phyloP scores from a whole-genome alignment of 2,113 vertebrate genomes.

The Prietella phreatophila region DNA sequence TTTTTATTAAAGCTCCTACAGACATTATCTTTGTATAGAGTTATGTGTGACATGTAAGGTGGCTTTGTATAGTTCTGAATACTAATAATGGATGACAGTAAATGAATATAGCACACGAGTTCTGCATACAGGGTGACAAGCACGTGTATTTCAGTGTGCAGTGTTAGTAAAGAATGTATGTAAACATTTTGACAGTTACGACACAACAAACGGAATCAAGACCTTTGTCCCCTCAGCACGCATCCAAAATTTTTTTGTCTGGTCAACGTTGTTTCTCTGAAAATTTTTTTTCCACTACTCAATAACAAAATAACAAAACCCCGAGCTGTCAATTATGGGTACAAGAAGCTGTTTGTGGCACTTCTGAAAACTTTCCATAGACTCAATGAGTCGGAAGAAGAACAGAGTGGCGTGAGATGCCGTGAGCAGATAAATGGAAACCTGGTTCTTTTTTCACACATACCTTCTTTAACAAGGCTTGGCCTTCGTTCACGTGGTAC shows the following conservation, averaged over 20 bases:
- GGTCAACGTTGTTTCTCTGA: conserved; percentile 11
- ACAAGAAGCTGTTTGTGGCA: conserved; percentile 28
- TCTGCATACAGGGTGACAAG: not conserved
- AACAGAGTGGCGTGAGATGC: conserved; percentile 42
- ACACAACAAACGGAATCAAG: not conserved
- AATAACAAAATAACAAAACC: conserved; percentile 5
- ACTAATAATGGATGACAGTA: not conserved
- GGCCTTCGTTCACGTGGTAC: conserved; percentile 60
- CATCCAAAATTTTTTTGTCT: not conserved
- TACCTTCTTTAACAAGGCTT: conserved; percentile 64
- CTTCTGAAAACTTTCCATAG: conserved; percentile 69
- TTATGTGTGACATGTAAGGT: not conserved
- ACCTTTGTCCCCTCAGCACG: not conserved
- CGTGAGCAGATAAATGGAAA: conserved; percentile 63
- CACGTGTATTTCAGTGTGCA: not conserved
- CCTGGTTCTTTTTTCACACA: conserved; percentile 58
- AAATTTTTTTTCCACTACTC: conserved; percentile 24
- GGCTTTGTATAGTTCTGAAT: not conserved
- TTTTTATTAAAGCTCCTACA: not conserved
- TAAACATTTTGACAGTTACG: not conserved
- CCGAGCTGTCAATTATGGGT: conserved; percentile 31
- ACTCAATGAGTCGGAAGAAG: conserved; percentile 66
- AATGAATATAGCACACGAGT: not conserved
- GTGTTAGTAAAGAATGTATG: not conserved
- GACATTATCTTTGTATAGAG: not conserved